Evolutionary conservation across 2,113 vertebrate species (phyloP).

Genomic region (Poicephalus gulielmi): DNA sequence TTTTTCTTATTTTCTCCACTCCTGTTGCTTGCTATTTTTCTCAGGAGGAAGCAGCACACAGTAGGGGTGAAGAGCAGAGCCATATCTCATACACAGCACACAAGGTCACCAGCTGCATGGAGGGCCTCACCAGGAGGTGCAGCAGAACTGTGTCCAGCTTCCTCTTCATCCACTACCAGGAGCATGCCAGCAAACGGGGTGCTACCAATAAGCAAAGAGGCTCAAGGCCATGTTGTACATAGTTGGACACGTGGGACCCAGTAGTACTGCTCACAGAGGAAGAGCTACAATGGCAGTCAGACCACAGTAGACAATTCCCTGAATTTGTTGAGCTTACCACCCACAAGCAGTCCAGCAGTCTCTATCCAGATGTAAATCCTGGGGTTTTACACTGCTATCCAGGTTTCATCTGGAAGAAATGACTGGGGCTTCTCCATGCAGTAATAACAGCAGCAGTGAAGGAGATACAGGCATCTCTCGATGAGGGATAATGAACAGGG

Average conservation of each 20-base stretch:
- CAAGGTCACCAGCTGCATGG: not conserved
- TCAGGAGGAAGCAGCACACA: not conserved
- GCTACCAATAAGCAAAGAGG: not conserved
- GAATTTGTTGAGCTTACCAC: not conserved
- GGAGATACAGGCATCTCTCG: not conserved
- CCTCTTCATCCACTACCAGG: not conserved
- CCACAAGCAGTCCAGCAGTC: not conserved
- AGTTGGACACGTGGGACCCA: not conserved
- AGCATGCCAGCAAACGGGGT: not conserved
- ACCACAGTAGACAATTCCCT: not conserved
- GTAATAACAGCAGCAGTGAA: not conserved
- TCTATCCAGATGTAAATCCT: not conserved
- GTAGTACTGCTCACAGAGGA: not conserved
- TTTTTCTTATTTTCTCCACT: not conserved
- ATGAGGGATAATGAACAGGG: not conserved
- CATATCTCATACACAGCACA: not conserved
- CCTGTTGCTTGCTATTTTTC: not conserved
- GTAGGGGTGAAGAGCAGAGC: not conserved
- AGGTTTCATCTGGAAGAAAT: not conserved
- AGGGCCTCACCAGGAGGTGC: not conserved
- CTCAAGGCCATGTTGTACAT: rapidly evolving
- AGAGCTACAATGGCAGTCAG: not conserved
- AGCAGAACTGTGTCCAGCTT: not conserved
- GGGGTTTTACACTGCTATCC: not conserved
- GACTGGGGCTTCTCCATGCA: not conserved